phyloP scores from a whole-genome alignment of 2,113 vertebrate genomes.

The Noctilio leporinus region DNA sequence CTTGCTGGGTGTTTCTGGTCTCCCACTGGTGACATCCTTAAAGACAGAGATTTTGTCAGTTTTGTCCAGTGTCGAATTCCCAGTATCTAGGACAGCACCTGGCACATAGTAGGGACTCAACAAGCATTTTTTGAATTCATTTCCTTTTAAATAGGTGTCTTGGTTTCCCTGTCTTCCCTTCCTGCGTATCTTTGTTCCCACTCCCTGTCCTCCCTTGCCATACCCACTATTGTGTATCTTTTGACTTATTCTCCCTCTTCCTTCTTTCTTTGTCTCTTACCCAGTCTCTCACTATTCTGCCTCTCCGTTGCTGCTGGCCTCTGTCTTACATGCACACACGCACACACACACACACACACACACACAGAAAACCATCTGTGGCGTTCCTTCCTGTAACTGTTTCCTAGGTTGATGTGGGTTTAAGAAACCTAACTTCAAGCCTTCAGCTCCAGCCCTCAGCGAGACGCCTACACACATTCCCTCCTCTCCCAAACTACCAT shows the following conservation, averaged over 20 bases:
- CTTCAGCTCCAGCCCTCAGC: background rate
- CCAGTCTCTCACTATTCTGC: background rate
- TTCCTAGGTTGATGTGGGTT: slow-evolving; percentile 4
- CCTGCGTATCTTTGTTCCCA: background rate
- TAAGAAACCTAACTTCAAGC: slow-evolving; percentile 17
- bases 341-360: background rate
- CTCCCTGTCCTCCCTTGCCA: background rate
- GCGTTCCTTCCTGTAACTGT: slow-evolving; percentile 5
- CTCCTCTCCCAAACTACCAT: background rate
- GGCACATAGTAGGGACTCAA: background rate
- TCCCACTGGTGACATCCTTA: background rate
- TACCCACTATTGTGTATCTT: background rate
- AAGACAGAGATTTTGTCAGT: background rate
- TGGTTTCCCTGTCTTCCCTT: background rate
- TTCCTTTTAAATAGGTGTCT: background rate
- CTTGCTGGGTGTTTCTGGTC: background rate
- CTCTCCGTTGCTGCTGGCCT: background rate
- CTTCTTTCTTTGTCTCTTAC: background rate
- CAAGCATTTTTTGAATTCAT: background rate
- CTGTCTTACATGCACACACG: background rate
- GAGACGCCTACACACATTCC: background rate
- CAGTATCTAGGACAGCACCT: background rate
- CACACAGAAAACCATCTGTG: background rate
- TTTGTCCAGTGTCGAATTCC: background rate
- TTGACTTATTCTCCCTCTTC: background rate